phyloP scores from a whole-genome alignment of 2,888 invertebrate species.

The Nymphalis urticae region DNA sequence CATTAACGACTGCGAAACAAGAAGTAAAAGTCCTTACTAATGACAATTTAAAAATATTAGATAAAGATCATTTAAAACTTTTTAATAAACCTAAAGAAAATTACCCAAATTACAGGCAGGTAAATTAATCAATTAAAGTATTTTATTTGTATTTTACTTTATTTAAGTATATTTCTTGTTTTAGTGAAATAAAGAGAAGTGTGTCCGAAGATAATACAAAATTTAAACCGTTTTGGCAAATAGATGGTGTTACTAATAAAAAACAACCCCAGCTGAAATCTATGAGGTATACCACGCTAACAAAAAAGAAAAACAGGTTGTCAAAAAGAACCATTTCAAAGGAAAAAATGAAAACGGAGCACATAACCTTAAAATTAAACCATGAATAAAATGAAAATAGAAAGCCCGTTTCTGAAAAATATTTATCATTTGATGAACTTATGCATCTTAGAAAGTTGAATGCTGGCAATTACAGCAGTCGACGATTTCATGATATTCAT shows the following conservation, averaged over 20 bases:
- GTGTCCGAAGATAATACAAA: conserved; percentile 48
- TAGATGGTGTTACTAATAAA: conserved; percentile 52
- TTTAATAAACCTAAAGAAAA: conserved; percentile 41
- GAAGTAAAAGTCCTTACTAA: background rate
- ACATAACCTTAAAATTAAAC: conserved; percentile 57
- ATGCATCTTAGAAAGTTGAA: conserved; percentile 68
- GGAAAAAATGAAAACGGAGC: conserved; percentile 51
- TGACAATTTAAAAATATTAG: conserved; percentile 1
- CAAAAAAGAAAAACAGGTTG: conserved; percentile 44
- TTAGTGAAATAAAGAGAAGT: conserved; percentile 57
- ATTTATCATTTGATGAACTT: conserved; percentile 73
- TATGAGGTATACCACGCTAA: conserved; percentile 64
- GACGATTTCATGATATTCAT: conserved; percentile 37
- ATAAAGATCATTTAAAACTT: conserved; percentile 9
- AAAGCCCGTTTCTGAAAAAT: conserved; percentile 61
- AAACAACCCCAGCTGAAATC: conserved; percentile 53
- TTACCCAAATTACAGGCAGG: conserved; percentile 47
- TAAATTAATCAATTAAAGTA: conserved; percentile 38
- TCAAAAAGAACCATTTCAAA: conserved; percentile 39
- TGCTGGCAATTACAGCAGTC: conserved; percentile 32
- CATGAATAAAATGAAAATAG: conserved; percentile 41
- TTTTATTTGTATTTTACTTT: background rate
- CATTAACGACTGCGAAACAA: background rate
- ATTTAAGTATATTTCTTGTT: conserved; percentile 43
- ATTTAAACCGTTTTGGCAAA: conserved; percentile 66